A percentile compares a stretch with the other conserved stretches of the same genome.
These are phyloP conservation scores for Dinoponera quadriceps DNA, from an alignment of 1,140 invertebrate species.

Conservation along the genomic window DNA sequence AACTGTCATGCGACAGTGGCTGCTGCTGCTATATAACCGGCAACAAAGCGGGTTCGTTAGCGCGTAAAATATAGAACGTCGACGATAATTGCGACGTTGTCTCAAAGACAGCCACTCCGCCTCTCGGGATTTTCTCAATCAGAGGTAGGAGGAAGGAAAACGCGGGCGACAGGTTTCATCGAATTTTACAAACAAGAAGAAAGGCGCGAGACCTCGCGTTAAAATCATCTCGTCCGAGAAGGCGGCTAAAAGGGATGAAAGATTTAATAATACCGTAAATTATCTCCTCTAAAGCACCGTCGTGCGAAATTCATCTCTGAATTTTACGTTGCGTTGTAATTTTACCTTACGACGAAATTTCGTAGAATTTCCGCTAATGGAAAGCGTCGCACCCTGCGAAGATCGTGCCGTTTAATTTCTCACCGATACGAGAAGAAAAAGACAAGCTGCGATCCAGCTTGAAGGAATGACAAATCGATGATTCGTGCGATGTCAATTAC, in stretches of 20 bases:
- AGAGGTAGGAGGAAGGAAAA: slow-evolving; percentile 37
- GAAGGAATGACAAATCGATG: background rate
- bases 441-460: no score
- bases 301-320: background rate
- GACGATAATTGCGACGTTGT: slow-evolving; percentile 45
- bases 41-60: slow-evolving; percentile 55
- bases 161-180: slow-evolving; percentile 33
- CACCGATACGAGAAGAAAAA: no score
- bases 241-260: slow-evolving; percentile 9
- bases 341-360: background rate
- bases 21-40: background rate
- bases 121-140: slow-evolving; percentile 46
- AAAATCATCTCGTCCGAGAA: slow-evolving; percentile 1
- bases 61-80: slow-evolving; percentile 49
- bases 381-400: background rate
- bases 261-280: slow-evolving; percentile 33
- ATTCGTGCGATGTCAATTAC: slow-evolving; percentile 41
- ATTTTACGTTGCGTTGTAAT: background rate
- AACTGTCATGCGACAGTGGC: slow-evolving; percentile 21
- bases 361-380: background rate
- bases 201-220: slow-evolving; percentile 3
- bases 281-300: slow-evolving; percentile 1
- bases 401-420: no score
- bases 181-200: slow-evolving; percentile 37
- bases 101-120: slow-evolving; percentile 33